These are phyloP conservation scores for Polyploca ridens DNA, from an alignment of 2,888 invertebrate genomes.

Conservation along the genomic window DNA sequence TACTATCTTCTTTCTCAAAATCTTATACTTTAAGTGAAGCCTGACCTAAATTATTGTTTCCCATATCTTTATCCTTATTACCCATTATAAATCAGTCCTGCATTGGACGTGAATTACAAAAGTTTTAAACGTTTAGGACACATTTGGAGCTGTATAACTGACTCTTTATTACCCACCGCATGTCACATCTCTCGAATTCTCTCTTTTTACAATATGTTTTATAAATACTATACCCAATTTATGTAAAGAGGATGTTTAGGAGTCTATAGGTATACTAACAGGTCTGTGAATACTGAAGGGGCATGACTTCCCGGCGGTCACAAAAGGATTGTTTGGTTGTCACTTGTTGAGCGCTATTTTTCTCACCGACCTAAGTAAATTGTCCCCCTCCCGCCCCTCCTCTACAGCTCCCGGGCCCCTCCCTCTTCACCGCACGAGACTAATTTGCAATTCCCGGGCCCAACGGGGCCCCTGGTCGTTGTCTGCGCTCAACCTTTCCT, in stretches of 20 bases:
- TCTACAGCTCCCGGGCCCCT: slow-evolving; percentile 10
- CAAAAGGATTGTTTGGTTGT: slow-evolving; percentile 36
- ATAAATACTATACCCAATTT: background rate
- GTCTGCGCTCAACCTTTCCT: slow-evolving; percentile 52
- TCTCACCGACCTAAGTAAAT: slow-evolving; percentile 34
- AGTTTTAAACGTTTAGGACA: too few species aligned
- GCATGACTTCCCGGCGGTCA: slow-evolving; percentile 19
- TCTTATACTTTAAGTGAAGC: background rate
- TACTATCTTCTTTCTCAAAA: background rate
- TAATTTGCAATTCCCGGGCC: slow-evolving; percentile 63
- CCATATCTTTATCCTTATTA: too few species aligned
- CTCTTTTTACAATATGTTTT: background rate
- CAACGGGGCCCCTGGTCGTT: slow-evolving; percentile 39
- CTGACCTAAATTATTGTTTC: too few species aligned
- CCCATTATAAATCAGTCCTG: too few species aligned
- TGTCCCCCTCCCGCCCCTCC: slow-evolving; percentile 19
- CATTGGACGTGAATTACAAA: too few species aligned
- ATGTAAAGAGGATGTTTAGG: background rate
- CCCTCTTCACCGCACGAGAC: slow-evolving; percentile 34
- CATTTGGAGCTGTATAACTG: too few species aligned
- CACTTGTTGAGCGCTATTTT: slow-evolving; percentile 66
- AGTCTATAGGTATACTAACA: background rate
- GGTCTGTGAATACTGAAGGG: background rate
- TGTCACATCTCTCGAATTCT: background rate
- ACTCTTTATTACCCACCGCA: background rate